These are phyloP conservation scores for Sinocyclocheilus rhinocerous DNA, from an alignment of 2,113 vertebrate species.

Conservation along the genomic window DNA sequence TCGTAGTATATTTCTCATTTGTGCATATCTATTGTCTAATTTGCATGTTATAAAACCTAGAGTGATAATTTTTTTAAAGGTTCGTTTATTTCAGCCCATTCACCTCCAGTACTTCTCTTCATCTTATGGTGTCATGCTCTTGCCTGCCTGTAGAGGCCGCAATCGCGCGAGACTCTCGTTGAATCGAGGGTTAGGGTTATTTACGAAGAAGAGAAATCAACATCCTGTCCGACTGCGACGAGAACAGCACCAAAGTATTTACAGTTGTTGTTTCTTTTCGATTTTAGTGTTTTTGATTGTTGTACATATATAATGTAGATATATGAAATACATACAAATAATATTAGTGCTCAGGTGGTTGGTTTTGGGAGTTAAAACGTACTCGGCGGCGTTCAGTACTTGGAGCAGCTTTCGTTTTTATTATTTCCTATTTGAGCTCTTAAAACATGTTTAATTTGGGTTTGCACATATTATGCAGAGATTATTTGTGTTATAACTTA, in stretches of 20 bases:
- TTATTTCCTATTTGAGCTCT: background rate
- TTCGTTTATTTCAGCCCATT: background rate
- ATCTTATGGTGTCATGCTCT: background rate
- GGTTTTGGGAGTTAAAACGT: background rate
- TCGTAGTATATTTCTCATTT: background rate
- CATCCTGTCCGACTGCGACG: background rate
- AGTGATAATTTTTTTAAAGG: background rate
- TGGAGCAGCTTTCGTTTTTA: background rate
- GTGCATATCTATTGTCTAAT: background rate
- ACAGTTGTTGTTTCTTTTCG: background rate
- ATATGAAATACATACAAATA: background rate
- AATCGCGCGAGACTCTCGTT: background rate
- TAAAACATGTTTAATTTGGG: background rate
- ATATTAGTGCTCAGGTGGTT: background rate
- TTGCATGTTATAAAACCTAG: background rate
- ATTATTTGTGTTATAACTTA: background rate
- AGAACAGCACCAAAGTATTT: background rate
- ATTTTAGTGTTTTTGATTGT: background rate
- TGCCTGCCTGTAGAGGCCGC: background rate
- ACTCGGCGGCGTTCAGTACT: background rate
- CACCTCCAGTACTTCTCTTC: background rate
- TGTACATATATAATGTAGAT: background rate
- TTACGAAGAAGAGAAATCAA: conserved; percentile 29
- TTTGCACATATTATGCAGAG: background rate
- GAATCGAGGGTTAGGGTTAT: background rate